Percentiles rank a stretch among this genome's conserved stretches.
Conservation (phyloP, 2,797 vertebrate genomes). For the Macropus fuliginosus region DNA sequence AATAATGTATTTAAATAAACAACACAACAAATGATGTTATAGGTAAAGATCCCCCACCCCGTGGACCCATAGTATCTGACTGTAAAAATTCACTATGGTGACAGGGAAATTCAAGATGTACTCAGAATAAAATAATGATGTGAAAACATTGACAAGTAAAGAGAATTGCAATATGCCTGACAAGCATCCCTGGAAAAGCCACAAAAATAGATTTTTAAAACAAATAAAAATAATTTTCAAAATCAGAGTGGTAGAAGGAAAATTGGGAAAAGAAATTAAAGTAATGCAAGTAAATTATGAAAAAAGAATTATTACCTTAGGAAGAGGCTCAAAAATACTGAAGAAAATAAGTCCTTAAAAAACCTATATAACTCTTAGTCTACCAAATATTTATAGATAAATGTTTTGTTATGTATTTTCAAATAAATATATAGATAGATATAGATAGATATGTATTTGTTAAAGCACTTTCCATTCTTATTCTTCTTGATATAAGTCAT, state of each 20-base stretch:
- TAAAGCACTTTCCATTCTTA: not conserved
- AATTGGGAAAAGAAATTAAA: not conserved
- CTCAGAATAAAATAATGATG: no score
- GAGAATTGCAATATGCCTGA: no score
- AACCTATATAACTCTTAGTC: not conserved
- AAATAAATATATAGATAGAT: not conserved
- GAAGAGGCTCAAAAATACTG: not conserved
- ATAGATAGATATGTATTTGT: not conserved
- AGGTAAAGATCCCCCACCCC: no score
- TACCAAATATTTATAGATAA: not conserved
- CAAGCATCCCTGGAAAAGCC: no score
- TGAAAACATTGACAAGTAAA: no score
- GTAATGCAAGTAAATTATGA: not conserved
- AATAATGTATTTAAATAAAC: no score
- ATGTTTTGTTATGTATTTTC: not conserved
- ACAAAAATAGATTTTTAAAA: not conserved
- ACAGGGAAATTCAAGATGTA: no score
- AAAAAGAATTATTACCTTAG: not conserved
- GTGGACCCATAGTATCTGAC: no score
- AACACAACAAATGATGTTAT: no score
- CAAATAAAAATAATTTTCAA: not conserved
- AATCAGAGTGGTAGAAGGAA: not conserved
- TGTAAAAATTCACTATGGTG: no score
- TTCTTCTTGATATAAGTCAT: not conserved
- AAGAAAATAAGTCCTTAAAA: not conserved